Conservation (phyloP, 1,140 invertebrate species). For the Lordiphosa mommai region DNA sequence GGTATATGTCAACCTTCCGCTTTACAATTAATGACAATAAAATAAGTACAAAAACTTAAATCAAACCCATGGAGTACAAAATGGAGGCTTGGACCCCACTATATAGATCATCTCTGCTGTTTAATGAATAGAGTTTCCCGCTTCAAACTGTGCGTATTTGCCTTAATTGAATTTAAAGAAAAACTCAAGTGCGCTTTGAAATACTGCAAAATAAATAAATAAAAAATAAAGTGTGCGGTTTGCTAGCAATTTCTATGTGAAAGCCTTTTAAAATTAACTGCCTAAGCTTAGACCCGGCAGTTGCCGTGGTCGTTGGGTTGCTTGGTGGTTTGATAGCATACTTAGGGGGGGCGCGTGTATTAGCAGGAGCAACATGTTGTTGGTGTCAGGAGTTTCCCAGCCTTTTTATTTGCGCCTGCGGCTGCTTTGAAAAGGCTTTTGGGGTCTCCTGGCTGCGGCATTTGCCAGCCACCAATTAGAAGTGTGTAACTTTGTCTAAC, state of each 20-base stretch:
- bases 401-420: slow-evolving; percentile 18
- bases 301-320: background rate
- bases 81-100: too few species aligned
- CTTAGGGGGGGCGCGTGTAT: slow-evolving; percentile 12
- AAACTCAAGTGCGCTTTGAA: too few species aligned
- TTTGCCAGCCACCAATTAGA: slow-evolving; percentile 15
- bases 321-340: slow-evolving; percentile 5
- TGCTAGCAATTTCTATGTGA: background rate
- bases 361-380: slow-evolving; percentile 22
- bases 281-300: slow-evolving; percentile 8
- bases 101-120: too few species aligned
- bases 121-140: too few species aligned
- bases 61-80: too few species aligned
- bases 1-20: too few species aligned
- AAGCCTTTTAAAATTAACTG: slow-evolving; percentile 21
- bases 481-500: slow-evolving; percentile 24
- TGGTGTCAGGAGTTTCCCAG: slow-evolving; percentile 19
- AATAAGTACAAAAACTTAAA: too few species aligned
- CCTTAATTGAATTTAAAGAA: too few species aligned
- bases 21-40: too few species aligned
- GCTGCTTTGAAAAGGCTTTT: slow-evolving; percentile 22
- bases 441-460: slow-evolving; percentile 2
- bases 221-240: too few species aligned
- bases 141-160: too few species aligned
- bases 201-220: too few species aligned